Conservation (phyloP, 2,797 vertebrate species). For the Dromococcyx pavoninus region DNA sequence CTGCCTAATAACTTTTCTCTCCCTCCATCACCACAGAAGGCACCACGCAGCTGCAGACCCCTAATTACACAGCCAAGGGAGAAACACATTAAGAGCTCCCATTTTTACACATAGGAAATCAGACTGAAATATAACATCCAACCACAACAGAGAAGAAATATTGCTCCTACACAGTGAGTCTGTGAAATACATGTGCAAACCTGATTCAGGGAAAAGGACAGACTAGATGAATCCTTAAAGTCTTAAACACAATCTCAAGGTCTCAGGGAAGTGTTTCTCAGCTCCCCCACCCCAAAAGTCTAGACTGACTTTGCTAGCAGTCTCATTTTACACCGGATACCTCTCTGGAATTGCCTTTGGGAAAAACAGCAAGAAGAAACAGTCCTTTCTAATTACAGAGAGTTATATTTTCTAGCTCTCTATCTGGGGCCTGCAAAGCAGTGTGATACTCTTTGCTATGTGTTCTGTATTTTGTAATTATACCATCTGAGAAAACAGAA, state of each 20-base stretch:
- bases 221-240: neutral
- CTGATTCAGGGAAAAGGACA: neutral
- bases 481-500: neutral
- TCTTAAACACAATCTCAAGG: neutral
- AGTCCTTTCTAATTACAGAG: neutral
- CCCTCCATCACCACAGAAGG: neutral
- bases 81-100: neutral
- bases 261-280: neutral
- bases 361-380: neutral
- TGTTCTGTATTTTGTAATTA: neutral
- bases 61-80: neutral
- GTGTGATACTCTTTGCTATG: neutral
- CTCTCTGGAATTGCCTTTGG: neutral
- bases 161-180: neutral
- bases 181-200: neutral
- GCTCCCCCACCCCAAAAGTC: rapidly evolving
- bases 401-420: neutral
- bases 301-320: neutral
- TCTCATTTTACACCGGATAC: rapidly evolving
- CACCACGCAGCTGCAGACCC: neutral
- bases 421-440: neutral
- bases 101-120: neutral
- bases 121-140: neutral
- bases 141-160: neutral
- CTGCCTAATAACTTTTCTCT: neutral